A percentile compares a stretch with the other conserved stretches of the same genome.
phyloP scores from a whole-genome alignment of 2,797 vertebrate genomes.

The Oreonectes daqikongensis region DNA sequence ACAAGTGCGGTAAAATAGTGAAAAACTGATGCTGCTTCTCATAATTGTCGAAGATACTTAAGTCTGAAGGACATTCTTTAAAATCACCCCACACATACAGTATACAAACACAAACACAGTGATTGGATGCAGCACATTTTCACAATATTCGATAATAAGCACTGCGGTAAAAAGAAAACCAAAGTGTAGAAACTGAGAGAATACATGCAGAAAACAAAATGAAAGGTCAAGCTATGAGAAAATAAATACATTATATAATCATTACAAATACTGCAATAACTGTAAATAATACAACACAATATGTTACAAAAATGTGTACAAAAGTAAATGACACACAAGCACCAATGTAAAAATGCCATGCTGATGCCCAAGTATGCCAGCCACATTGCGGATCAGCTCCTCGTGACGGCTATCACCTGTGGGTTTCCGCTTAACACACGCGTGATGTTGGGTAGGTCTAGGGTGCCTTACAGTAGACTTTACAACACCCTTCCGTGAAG shows the following conservation, averaged over 20 bases:
- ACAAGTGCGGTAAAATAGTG: neutral
- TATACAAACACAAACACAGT: neutral
- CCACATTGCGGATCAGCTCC: conserved; percentile 76
- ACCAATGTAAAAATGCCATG: conserved; percentile 73
- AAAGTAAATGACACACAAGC: conserved; percentile 66
- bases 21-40: neutral
- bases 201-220: conserved; percentile 40
- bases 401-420: conserved; percentile 86
- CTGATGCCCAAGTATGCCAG: conserved; percentile 79
- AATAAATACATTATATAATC: conserved; percentile 54
- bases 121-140: conserved; percentile 11
- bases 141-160: conserved; percentile 30
- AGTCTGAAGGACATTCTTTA: conserved; percentile 8
- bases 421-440: conserved; percentile 95
- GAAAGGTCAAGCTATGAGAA: conserved; percentile 54
- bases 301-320: conserved; percentile 8
- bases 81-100: neutral
- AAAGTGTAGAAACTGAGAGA: neutral
- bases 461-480: conserved; percentile 92
- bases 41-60: conserved; percentile 12
- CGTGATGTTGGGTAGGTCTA: conserved; percentile 92
- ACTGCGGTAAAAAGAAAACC: conserved; percentile 16
- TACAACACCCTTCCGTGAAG: conserved; percentile 91
- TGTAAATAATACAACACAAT: conserved; percentile 31
- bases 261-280: conserved; percentile 36